Conservation (phyloP, 1,140 invertebrate genomes). For the Drosophila nebulosa region DNA sequence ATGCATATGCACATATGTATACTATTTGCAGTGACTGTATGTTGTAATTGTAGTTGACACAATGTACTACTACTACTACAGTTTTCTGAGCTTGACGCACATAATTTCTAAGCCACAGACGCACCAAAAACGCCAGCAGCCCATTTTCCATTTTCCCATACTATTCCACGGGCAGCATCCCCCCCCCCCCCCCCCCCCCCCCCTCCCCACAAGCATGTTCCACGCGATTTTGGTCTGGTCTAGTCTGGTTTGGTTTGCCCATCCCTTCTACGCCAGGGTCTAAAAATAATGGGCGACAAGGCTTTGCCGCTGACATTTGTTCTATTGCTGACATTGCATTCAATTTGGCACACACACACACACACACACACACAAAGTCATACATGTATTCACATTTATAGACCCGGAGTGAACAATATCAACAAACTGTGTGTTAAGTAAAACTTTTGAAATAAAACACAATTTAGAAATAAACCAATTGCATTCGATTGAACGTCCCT, state of each 20-base stretch:
- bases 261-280: not conserved
- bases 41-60: slow-evolving; percentile 33
- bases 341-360: slow-evolving; percentile 45
- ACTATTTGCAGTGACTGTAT: slow-evolving; percentile 12
- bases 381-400: slow-evolving; percentile 18
- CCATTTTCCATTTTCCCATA: not conserved
- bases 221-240: not conserved
- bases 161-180: not conserved
- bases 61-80: slow-evolving; percentile 14
- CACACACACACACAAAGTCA: slow-evolving; percentile 17
- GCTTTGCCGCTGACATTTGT: slow-evolving; percentile 63
- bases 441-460: too few relatives aligned
- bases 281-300: slow-evolving; percentile 58
- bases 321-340: slow-evolving; percentile 45
- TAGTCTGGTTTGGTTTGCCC: not conserved
- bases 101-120: slow-evolving; percentile 64
- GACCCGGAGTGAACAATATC: too few relatives aligned
- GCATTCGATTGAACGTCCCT: too few relatives aligned
- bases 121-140: slow-evolving; percentile 11
- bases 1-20: not conserved
- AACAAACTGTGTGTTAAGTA: too few relatives aligned
- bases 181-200: too few relatives aligned
- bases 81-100: slow-evolving; percentile 52
- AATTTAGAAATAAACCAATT: too few relatives aligned
- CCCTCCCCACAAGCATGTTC: too few relatives aligned